Evolutionary conservation across 1,140 invertebrate species (phyloP).

Genomic region (Ylistrum balloti): DNA sequence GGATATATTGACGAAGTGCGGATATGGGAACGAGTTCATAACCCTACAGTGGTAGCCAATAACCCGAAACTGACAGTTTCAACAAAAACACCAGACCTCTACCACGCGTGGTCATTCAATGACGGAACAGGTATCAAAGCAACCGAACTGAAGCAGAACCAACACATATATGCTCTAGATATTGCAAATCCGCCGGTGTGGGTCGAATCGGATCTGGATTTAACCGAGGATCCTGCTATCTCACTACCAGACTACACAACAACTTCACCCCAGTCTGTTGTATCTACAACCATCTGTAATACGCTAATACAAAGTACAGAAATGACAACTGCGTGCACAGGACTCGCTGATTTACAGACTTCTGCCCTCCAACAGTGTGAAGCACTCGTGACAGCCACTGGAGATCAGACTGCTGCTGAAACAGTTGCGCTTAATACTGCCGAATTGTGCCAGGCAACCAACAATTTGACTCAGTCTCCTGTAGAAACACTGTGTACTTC

Average conservation of each 20-base stretch:
- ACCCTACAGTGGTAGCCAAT: conserved; percentile 62
- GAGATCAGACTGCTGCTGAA: conserved; percentile 48
- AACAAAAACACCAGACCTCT: conserved; percentile 62
- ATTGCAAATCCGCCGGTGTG: conserved; percentile 59
- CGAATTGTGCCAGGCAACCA: conserved; percentile 52
- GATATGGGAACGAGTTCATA: conserved; percentile 69
- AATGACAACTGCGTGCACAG: conserved; percentile 10
- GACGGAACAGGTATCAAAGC: conserved; percentile 61
- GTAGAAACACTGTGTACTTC: conserved; percentile 43
- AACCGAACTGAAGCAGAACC: conserved; percentile 51
- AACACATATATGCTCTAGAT: conserved; percentile 58
- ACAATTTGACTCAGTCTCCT: conserved; percentile 48
- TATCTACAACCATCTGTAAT: conserved; percentile 46
- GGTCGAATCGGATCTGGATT: conserved; percentile 60
- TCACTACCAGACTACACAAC: conserved; percentile 28
- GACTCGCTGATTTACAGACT: conserved; percentile 42
- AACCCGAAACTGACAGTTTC: conserved; percentile 59
- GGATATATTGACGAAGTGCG: conserved; percentile 69
- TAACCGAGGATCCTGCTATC: conserved; percentile 47
- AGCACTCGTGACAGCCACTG: conserved; percentile 42
- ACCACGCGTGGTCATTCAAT: conserved; percentile 65
- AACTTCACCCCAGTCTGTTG: background rate
- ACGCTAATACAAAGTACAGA: conserved; percentile 44
- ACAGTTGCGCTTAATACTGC: conserved; percentile 47
- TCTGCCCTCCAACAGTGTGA: conserved; percentile 54